These are phyloP conservation scores for Bolborhynchus lineola DNA, from an alignment of 2,113 vertebrate genomes.

Conservation along the genomic window DNA sequence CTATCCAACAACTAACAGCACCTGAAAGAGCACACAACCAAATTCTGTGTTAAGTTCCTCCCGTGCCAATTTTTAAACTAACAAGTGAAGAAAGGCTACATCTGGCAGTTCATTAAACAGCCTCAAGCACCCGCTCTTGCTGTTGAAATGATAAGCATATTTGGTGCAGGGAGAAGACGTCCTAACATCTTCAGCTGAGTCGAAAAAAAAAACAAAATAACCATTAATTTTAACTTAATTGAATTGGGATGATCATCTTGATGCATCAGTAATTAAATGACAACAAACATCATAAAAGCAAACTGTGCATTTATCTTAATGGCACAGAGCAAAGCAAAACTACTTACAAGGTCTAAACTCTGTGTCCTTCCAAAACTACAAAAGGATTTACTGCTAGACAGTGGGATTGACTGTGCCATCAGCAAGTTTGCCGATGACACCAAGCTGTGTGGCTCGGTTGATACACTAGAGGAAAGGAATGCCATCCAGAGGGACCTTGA, in stretches of 20 bases:
- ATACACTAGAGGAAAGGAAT: too few species aligned
- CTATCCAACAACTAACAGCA: not conserved
- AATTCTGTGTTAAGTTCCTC: not conserved
- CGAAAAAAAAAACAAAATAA: not conserved
- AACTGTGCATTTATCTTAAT: slow-evolving; percentile 34
- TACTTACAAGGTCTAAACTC: not conserved
- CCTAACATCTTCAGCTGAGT: not conserved
- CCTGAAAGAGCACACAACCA: not conserved
- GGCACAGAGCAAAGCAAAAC: not conserved
- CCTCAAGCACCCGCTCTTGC: not conserved
- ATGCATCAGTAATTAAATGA: slow-evolving; percentile 33
- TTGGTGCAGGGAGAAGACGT: not conserved
- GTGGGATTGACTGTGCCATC: too few species aligned
- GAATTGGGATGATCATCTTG: not conserved
- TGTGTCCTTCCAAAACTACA: not conserved
- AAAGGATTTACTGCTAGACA: not conserved
- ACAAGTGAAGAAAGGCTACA: not conserved
- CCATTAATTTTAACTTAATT: not conserved
- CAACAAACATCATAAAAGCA: slow-evolving; percentile 37
- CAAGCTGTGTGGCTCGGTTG: too few species aligned
- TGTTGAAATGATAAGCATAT: not conserved
- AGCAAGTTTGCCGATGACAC: too few species aligned
- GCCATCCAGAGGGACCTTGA: too few species aligned
- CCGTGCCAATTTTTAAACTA: not conserved
- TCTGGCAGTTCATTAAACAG: not conserved